Evolutionary conservation across 2,888 invertebrate species (phyloP).

Genomic region (Vesta saturnalis): DNA sequence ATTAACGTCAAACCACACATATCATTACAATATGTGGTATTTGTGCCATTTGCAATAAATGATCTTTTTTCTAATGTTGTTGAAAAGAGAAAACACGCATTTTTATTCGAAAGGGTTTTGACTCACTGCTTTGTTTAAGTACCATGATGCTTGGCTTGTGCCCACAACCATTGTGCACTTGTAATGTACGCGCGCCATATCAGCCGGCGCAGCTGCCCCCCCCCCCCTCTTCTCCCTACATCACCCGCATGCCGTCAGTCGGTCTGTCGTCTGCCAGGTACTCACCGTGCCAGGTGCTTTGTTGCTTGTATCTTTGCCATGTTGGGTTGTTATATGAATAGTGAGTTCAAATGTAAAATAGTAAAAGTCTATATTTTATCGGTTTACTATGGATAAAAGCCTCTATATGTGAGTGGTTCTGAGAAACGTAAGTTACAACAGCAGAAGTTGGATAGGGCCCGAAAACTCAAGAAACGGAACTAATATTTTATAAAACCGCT

Average conservation of each 20-base stretch:
- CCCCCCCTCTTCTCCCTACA: not conserved
- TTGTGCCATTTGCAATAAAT: not conserved
- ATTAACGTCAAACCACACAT: not conserved
- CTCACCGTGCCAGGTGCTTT: not conserved
- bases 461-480: not conserved
- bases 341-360: not conserved
- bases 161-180: not conserved
- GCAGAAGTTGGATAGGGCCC: not conserved
- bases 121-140: not conserved
- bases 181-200: not conserved
- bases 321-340: not conserved
- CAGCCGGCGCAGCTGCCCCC: not conserved
- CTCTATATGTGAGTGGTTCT: not conserved
- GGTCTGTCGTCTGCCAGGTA: not conserved
- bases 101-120: not conserved
- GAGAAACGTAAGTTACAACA: constrained; percentile 5
- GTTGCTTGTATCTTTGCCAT: constrained; percentile 3
- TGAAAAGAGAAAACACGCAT: not conserved
- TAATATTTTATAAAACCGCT: not conserved
- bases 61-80: not conserved
- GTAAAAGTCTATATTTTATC: constrained; percentile 2
- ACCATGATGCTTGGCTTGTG: not conserved
- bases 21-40: not conserved
- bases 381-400: not conserved
- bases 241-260: not conserved